These are phyloP conservation scores for Sarcophaga caerulescens DNA, from an alignment of 2,888 invertebrate genomes.

Conservation along the genomic window DNA sequence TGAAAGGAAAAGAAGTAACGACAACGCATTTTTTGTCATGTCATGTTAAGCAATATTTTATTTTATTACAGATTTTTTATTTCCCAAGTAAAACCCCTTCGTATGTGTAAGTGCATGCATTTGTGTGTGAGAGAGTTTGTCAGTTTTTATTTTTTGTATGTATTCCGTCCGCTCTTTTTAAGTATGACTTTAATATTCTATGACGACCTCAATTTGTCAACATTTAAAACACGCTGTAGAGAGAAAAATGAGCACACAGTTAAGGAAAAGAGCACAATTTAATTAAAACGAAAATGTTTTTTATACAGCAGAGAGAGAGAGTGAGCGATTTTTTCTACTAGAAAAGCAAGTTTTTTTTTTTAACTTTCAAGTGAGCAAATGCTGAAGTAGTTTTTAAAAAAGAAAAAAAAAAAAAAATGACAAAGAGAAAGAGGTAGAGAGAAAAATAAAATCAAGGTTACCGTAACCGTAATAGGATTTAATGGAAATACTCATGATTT, in stretches of 20 bases:
- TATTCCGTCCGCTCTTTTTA: not conserved
- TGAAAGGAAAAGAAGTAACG: not conserved
- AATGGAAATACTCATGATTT: not conserved
- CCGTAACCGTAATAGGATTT: not conserved
- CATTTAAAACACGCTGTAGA: conserved; percentile 43
- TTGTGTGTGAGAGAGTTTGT: not conserved
- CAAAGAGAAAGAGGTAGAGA: not conserved
- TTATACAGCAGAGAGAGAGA: not conserved
- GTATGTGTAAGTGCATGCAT: not conserved
- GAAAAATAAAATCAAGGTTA: not conserved
- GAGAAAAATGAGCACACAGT: conserved; percentile 26
- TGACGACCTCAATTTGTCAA: conserved; percentile 51
- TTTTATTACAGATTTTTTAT: not conserved
- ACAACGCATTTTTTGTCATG: not conserved
- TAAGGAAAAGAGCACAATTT: not conserved
- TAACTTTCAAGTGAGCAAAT: not conserved
- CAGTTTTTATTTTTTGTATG: conserved; percentile 4
- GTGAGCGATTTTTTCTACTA: not conserved
- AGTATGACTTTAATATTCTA: conserved; percentile 31
- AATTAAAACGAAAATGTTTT: conserved; percentile 8
- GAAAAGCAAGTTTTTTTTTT: not conserved
- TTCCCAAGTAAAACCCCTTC: conserved; percentile 2
- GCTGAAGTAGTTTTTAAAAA: not conserved
- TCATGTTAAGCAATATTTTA: not conserved
- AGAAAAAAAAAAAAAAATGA: no score